Base-by-base conservation (phyloP, 2,113 vertebrate genomes). In the Pseudorectes ferrugineus region DNA sequence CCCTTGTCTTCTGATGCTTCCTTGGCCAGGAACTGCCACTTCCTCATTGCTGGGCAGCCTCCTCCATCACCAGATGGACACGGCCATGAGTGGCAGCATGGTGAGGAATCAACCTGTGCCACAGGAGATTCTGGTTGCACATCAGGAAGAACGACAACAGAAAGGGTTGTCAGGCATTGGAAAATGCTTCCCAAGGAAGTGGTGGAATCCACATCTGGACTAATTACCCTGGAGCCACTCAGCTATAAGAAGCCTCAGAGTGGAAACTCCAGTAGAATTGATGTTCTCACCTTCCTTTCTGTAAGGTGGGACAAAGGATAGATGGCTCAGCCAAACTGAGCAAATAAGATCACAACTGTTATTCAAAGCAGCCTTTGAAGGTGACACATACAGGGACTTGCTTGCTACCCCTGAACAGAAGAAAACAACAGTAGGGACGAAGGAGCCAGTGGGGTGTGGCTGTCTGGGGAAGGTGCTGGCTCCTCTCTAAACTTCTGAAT, bases 1-100 rank as follows among this genome's bases (percentile, higher is more conserved):
- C 17, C 29, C 19, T 42, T 35, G 19, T 45, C 17, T 35, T 74
- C 12, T 0, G 0, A 42, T 6, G 31, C 7, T 42, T 66, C 72
- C 81, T 62, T 8, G 14, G 66, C 63, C 70, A 86, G 68, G 86
- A 86, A 38, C 45, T 35, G 77, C 25, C 48, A 36, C 52, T 81
- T 66, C 70, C 12, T 38, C 59, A 31, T 6, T 26, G 42, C 63
- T 3, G 10, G 29, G 24, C 43, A 71, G 40, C 11, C 8, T 55
- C 52, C 51, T 63, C n/a, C 78, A 36, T 2, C 2, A 2, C 48
- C 62, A 82, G 40, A 65, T 5, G 31, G 42, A 79, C n/a, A 49
- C 1, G 0, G 33, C 8, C 5, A 45, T 2, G 11, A 86, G 40
- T 10, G 12, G 79, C 71, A 80, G 76, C 57, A 66, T 1, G 2